phyloP scores from a whole-genome alignment of 2,113 vertebrate genomes.

The Thalassoma bifasciatum region DNA sequence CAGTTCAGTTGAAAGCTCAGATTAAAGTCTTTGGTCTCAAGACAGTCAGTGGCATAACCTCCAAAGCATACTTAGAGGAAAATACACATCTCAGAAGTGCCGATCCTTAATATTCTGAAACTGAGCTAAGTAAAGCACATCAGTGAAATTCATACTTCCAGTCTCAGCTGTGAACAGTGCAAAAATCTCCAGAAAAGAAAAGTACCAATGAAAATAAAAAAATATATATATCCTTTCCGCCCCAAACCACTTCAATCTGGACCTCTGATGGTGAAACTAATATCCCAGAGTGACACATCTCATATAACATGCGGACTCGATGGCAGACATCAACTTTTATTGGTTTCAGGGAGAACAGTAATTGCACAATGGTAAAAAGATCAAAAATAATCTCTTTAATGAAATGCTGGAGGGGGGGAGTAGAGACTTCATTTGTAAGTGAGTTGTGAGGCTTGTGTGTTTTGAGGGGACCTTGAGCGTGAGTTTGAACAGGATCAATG shows the following conservation, averaged over 20 bases:
- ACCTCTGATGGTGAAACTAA: conserved; percentile 65
- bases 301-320: conserved; percentile 50
- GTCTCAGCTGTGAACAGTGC: no score
- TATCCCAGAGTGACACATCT: conserved; percentile 64
- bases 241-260: conserved; percentile 33
- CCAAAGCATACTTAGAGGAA: conserved; percentile 16
- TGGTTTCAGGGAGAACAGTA: conserved; percentile 70
- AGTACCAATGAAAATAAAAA: conserved; percentile 29
- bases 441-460: conserved; percentile 64
- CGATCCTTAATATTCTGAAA: conserved; percentile 25
- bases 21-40: conserved; percentile 56
- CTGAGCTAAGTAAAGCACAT: conserved; percentile 8
- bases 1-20: conserved; percentile 55
- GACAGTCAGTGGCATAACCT: conserved; percentile 57
- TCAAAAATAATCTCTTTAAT: conserved; percentile 68
- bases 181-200: not conserved
- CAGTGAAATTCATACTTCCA: not conserved
- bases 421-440: conserved; percentile 72
- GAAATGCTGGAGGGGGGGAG: conserved; percentile 40
- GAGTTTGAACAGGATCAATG: conserved; percentile 80
- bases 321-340: conserved; percentile 63
- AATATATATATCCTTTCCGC: conserved; percentile 20
- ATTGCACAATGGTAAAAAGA: conserved; percentile 71
- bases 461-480: conserved; percentile 79
- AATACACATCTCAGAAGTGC: conserved; percentile 13